phyloP scores from a whole-genome alignment of 2,797 vertebrate species.

The Emydoidea blandingii region DNA sequence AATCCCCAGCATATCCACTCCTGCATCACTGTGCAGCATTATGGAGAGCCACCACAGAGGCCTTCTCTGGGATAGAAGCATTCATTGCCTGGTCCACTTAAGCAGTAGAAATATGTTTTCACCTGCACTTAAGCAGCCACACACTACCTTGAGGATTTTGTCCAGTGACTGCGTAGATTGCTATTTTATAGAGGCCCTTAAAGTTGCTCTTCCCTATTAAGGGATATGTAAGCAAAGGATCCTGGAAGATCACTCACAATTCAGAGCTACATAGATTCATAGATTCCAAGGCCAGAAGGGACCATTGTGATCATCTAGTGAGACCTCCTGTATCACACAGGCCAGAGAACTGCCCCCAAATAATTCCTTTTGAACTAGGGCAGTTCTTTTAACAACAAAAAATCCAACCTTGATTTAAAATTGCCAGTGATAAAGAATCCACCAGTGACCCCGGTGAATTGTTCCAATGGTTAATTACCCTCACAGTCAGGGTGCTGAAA shows the following conservation, averaged over 20 bases:
- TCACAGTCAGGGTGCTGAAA: not conserved
- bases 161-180: accelerated
- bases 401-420: no score
- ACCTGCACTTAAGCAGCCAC: not conserved
- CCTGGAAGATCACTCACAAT: no score
- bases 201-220: not conserved
- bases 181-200: not conserved
- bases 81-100: not conserved
- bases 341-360: no score
- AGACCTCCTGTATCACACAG: no score
- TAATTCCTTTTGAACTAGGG: no score
- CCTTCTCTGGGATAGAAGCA: not conserved
- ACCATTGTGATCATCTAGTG: no score
- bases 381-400: no score
- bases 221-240: not conserved
- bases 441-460: no score
- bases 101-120: not conserved
- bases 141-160: not conserved
- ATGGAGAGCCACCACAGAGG: not conserved
- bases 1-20: not conserved
- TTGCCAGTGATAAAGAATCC: no score
- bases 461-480: no score
- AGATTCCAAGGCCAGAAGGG: no score
- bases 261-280: no score
- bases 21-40: not conserved